These are phyloP conservation scores for Corythaixoides concolor DNA, from an alignment of 2,113 vertebrate genomes.

Conservation along the genomic window DNA sequence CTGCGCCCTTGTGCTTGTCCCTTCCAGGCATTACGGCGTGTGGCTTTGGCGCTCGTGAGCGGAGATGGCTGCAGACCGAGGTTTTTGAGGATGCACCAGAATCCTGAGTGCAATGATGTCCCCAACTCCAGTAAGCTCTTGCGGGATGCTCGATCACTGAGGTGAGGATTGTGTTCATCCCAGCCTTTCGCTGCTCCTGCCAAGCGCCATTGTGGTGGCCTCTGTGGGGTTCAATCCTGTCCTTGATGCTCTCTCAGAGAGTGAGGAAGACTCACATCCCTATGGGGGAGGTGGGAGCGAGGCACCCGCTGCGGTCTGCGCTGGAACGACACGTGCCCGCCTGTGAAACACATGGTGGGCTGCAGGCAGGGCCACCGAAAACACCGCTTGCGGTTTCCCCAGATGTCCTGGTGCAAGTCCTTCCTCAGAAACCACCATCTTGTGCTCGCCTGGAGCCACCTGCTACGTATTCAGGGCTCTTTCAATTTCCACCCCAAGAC, in stretches of 20 bases:
- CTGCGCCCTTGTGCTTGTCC: rapidly evolving
- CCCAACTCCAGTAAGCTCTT: not conserved
- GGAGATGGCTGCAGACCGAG: not conserved
- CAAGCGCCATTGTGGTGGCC: rapidly evolving
- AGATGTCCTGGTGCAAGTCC: constrained; percentile 6
- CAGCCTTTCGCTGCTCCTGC: not conserved
- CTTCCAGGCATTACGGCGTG: rapidly evolving
- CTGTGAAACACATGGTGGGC: not conserved
- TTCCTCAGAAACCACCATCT: constrained; percentile 46
- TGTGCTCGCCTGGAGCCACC: not conserved
- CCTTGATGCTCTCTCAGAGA: not conserved
- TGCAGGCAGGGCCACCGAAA: not conserved
- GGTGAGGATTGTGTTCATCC: rapidly evolving
- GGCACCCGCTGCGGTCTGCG: rapidly evolving
- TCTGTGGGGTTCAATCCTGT: rapidly evolving
- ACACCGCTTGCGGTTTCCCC: not conserved
- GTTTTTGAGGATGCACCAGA: not conserved
- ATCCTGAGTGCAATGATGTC: too few species aligned
- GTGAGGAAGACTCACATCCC: not conserved
- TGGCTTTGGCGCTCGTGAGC: not conserved
- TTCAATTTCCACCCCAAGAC: constrained; percentile 41
- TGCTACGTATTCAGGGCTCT: not conserved
- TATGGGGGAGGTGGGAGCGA: rapidly evolving
- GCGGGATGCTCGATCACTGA: rapidly evolving
- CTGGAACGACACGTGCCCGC: not conserved